These are phyloP conservation scores for Oenanthe oenanthe DNA, from an alignment of 2,113 vertebrate species.

Conservation along the genomic window DNA sequence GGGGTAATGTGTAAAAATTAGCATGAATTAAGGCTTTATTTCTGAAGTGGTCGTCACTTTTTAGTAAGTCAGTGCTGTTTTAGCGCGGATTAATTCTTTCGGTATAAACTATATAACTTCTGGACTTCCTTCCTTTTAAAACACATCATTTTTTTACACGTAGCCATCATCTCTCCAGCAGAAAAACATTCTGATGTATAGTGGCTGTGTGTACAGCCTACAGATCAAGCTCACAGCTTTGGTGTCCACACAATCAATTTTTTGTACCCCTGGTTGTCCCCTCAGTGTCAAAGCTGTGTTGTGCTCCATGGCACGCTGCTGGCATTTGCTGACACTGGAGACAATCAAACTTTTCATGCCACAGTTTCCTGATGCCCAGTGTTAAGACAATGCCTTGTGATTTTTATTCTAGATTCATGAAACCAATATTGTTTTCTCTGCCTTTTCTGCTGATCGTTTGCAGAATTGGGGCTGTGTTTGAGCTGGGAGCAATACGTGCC, in stretches of 20 bases:
- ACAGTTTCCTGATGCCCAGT: background rate
- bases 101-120: background rate
- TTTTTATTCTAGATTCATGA: background rate
- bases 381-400: background rate
- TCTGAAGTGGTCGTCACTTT: background rate
- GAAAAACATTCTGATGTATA: background rate
- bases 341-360: constrained; percentile 36
- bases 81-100: background rate
- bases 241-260: background rate
- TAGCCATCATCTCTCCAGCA: background rate
- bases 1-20: background rate
- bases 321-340: background rate
- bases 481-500: background rate
- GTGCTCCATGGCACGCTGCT: background rate
- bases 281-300: background rate
- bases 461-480: background rate
- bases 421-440: background rate
- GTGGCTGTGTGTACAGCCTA: background rate
- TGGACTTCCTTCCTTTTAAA: background rate
- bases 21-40: background rate
- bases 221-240: background rate
- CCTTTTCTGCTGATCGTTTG: background rate
- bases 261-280: background rate
- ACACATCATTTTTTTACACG: rapidly evolving
- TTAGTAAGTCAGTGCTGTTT: background rate